These are phyloP conservation scores for Porites lutea DNA, from an alignment of 64 coral and sea anemone genomes.

Conservation along the genomic window DNA sequence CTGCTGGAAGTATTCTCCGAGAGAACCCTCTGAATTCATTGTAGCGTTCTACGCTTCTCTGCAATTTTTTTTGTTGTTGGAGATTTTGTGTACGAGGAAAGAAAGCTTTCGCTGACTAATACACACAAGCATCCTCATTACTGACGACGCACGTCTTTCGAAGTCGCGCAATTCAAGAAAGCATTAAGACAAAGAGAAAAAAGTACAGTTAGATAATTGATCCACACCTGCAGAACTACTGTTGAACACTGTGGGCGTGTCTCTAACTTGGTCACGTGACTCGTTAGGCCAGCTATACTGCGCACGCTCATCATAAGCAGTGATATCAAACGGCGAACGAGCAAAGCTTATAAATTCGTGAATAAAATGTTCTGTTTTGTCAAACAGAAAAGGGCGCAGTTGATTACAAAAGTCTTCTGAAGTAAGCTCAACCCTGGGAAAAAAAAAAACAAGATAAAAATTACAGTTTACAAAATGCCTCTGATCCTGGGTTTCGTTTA, in stretches of 20 bases:
- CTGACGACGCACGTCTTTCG: no score
- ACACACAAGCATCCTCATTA: no score
- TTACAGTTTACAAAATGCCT: no score
- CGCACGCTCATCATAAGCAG: slow-evolving; percentile 83
- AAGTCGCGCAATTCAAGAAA: not conserved
- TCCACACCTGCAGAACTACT: slow-evolving; percentile 68
- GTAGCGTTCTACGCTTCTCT: no score
- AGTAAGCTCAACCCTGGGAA: slow-evolving; percentile 69
- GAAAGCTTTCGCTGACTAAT: no score
- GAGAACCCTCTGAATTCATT: no score
- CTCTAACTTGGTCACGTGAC: slow-evolving; percentile 15
- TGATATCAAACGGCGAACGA: slow-evolving; percentile 90
- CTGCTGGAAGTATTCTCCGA: no score
- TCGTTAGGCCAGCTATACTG: slow-evolving; percentile 68
- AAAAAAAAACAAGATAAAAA: slow-evolving; percentile 7
- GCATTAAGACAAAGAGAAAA: not conserved
- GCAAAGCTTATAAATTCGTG: slow-evolving; percentile 94
- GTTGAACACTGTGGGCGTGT: slow-evolving; percentile 74
- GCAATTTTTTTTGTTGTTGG: no score
- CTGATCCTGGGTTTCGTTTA: no score
- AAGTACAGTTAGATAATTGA: not conserved
- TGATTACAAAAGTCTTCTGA: slow-evolving; percentile 81
- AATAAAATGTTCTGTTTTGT: slow-evolving; percentile 88
- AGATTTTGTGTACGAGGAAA: no score
- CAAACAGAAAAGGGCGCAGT: slow-evolving; percentile 77